Conservation (phyloP, 2,888 invertebrate genomes). For the Didymodactylos carnosus region DNA sequence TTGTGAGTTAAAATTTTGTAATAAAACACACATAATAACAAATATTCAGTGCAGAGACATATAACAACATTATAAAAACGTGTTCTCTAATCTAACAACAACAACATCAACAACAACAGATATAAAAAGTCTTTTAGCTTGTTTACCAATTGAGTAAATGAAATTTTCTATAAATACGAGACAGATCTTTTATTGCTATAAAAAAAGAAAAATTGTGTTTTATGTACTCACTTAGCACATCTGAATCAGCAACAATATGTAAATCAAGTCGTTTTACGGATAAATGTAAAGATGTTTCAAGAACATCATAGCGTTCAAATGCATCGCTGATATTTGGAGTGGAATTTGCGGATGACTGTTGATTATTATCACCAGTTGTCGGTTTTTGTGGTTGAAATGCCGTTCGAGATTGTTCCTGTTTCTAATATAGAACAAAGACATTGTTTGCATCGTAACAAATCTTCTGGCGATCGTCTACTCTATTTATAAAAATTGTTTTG, state of each 20-base stretch:
- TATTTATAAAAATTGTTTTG: no score
- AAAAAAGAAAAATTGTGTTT: background rate
- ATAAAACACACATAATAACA: no score
- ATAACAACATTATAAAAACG: no score
- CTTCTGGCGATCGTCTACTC: no score
- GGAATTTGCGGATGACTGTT: background rate
- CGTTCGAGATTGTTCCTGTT: background rate
- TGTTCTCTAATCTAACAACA: no score
- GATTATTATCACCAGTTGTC: background rate
- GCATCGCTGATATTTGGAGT: constrained; percentile 37
- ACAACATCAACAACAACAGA: no score
- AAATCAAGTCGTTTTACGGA: constrained; percentile 64
- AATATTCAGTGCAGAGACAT: no score
- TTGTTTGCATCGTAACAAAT: no score
- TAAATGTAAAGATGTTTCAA: constrained; percentile 91
- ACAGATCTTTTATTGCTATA: background rate
- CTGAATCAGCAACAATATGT: constrained; percentile 72
- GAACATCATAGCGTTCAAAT: constrained; percentile 71
- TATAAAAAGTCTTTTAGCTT: no score
- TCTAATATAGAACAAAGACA: background rate
- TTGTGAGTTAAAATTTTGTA: no score
- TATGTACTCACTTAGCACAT: constrained; percentile 19
- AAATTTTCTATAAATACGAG: background rate
- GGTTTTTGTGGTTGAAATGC: background rate
- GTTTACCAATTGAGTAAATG: background rate